phyloP scores from a whole-genome alignment of 2,113 vertebrate genomes.

The Carettochelys insculpta region DNA sequence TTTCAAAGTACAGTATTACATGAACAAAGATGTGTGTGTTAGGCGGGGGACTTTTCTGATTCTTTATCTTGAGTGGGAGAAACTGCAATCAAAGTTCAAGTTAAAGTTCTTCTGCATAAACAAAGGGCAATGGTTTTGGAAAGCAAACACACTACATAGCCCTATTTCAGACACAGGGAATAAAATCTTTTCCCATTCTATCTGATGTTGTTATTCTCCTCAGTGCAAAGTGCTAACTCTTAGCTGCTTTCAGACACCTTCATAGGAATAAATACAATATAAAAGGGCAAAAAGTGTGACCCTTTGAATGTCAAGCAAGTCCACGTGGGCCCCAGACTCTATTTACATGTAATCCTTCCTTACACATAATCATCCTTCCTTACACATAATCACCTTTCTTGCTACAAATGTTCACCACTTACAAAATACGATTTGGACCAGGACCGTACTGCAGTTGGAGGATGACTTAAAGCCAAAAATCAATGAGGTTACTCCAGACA shows the following conservation, averaged over 20 bases:
- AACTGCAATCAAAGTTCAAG: not conserved
- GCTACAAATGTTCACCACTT: not conserved
- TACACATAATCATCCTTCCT: constrained; percentile 48
- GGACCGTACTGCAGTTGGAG: not conserved
- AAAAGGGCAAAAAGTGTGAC: constrained; percentile 47
- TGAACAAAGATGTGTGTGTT: not conserved
- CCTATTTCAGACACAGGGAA: constrained; percentile 53
- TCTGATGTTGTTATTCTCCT: constrained; percentile 57
- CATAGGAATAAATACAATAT: constrained; percentile 42
- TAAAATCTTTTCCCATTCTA: constrained; percentile 48
- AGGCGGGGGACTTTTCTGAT: not conserved
- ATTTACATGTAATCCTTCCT: constrained; percentile 49
- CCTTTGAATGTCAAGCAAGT: not conserved
- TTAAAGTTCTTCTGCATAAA: constrained; percentile 33
- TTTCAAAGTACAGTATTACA: not conserved
- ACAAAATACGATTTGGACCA: constrained; percentile 27
- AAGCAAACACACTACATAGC: constrained; percentile 53
- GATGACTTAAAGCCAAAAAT: not conserved
- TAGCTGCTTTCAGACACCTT: constrained; percentile 40
- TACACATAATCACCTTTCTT: constrained; percentile 29
- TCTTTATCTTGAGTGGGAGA: not conserved
- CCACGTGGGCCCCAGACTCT: not conserved
- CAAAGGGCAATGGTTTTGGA: constrained; percentile 15
- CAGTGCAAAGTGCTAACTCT: constrained; percentile 65
- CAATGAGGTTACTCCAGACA: constrained; percentile 9